A percentile compares a stretch with the other conserved stretches of the same genome.
Conservation (phyloP, 2,797 vertebrate genomes). For the Macropus fuliginosus region DNA sequence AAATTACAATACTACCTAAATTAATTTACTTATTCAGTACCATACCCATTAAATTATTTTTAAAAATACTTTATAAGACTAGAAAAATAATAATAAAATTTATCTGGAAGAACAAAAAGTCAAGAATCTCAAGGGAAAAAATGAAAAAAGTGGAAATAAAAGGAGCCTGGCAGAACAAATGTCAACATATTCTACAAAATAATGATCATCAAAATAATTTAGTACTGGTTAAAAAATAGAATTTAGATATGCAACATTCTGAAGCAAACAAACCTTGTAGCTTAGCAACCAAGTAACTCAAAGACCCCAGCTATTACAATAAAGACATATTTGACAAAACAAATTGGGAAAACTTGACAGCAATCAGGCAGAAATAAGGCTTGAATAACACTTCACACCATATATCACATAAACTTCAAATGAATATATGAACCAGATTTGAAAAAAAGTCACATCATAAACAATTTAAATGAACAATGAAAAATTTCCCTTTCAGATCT, state of each 20-base stretch:
- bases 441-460: background rate
- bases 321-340: background rate
- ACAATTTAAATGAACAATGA: background rate
- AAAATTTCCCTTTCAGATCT: background rate
- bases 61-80: background rate
- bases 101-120: background rate
- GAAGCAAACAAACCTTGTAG: background rate
- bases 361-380: background rate
- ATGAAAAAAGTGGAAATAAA: background rate
- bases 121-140: background rate
- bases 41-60: background rate
- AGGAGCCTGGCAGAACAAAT: background rate
- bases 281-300: background rate
- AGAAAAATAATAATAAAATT: background rate
- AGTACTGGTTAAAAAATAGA: too few relatives aligned
- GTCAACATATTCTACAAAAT: background rate
- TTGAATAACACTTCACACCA: background rate
- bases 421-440: background rate
- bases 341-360: background rate
- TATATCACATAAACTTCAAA: background rate
- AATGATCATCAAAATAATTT: too few relatives aligned
- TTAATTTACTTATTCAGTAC: background rate
- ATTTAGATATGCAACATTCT: too few relatives aligned
- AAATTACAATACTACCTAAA: background rate
- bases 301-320: background rate